Evolutionary conservation across 2,797 vertebrate genomes (phyloP).

Genomic region (Nyctalus aviator): DNA sequence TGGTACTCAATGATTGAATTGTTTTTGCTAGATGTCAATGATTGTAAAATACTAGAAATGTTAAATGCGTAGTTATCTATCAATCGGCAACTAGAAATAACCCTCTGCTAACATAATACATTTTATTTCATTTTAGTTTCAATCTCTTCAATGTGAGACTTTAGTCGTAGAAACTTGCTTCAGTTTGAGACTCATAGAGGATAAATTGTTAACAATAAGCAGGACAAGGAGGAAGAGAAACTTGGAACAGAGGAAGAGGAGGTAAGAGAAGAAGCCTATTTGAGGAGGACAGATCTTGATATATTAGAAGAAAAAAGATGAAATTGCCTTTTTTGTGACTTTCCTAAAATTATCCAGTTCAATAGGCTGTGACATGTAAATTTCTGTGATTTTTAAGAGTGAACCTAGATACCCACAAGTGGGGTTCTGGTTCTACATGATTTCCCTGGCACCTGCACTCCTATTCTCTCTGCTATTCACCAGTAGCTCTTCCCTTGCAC

Average conservation of each 20-base stretch:
- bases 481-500: background rate
- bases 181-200: background rate
- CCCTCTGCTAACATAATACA: background rate
- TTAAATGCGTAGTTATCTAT: background rate
- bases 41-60: background rate
- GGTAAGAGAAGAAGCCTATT: background rate
- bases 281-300: background rate
- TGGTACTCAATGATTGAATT: background rate
- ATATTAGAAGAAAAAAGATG: background rate
- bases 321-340: background rate
- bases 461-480: background rate
- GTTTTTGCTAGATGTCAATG: background rate
- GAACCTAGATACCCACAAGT: background rate
- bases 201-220: background rate
- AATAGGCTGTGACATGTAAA: background rate
- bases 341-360: background rate
- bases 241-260: background rate
- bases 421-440: too few species aligned
- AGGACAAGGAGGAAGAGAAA: background rate
- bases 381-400: background rate
- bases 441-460: background rate
- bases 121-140: background rate
- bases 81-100: background rate
- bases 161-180: background rate
- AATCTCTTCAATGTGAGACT: background rate